Base-by-base conservation (phyloP, 2,888 invertebrate species). In the Phalera bucephala region DNA sequence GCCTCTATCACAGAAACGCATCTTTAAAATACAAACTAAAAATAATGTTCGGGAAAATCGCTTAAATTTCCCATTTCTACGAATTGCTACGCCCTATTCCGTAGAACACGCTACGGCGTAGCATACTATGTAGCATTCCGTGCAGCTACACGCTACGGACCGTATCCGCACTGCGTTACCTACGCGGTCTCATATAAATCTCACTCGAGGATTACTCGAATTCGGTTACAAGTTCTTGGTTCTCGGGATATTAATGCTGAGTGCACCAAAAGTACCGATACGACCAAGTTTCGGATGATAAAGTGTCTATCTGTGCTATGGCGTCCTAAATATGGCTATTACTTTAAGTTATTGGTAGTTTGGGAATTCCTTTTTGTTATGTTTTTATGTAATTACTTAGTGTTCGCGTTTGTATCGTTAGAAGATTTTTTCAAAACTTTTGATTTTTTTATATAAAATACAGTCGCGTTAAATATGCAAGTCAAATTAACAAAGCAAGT, bases 141-240 rank as follows among this genome's bases (percentile, higher is more conserved):
- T 51, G 64, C 63, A 62, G 60, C 68, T 57, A 64, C 53, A 40
- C 47, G 59, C 61, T 63, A 64, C 64, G 54, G 49, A 48, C 52
- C 69, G 70, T 76, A 77, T 73, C 77, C 74, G 76, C 75, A 74
- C 69, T 79, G 74, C 78, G 78, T 77, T 78, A 70, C 72, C 74
- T 75, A 73, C 77, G 65, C 67, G 69, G 63, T 68, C 63, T 70
- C 67, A 68, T 75, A 83, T 79, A 83, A 81, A 83, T 83, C 81
- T 80, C 65, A 59, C 60, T 63, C 40, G 60, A 63, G 78, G 80
- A 83, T 84, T 83, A 82, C 67, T 66, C 48, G 68, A 71, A 76
- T 79, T 70, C 70, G 64, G 73, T 80, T 69, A 76, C 76, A 77
- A 78, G 76, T 80, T 77, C 76, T 74, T 74, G 68, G 67, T 72